Base-by-base conservation (phyloP, 2,888 invertebrate species). In the Meghimatium bilineatum region DNA sequence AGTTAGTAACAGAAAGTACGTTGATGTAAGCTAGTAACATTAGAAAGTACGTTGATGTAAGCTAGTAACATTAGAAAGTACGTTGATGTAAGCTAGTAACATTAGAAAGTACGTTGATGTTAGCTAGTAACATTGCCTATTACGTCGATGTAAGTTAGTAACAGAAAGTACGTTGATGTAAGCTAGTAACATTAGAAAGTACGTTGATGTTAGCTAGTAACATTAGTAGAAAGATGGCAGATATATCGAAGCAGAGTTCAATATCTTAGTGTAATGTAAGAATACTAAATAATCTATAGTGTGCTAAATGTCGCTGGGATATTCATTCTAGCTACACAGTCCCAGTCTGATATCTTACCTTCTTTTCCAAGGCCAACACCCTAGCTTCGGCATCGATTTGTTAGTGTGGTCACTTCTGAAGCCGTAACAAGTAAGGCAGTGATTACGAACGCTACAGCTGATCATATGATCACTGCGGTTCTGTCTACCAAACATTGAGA, bases 321-420 rank as follows among this genome's bases (percentile, higher is more conserved):
- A 67, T 67, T 67, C 12, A 67, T 6, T 10, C 32, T 67, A 8
- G 29, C 12, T 8, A 10, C 67, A n/a, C 66, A 26, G 2, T 32
- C 10, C 17, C n/a, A n/a, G n/a, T n/a, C n/a, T 12, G 3, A 36
- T 34, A 20, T 44, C 72, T 72, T 72, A 72, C 72, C 72, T 38
- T 72, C n/a, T 72, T 10, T 44, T 72, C 38, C 72, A 72, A 29
- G 72, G 72, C 72, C 72, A 72, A 12, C 72, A 72, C 1, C 72
- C 72, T 14, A 72, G 14, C 17, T 44, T 72, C 12, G 72, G 44
- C 69, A 72, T 72, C 0, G 38, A n/a, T 72, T 44, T 72, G 44
- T n/a, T 44, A 2, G 10, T 12, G 10, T 26, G 38, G 72, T 72
- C 72, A 17, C n/a, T 44, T 34, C 72, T 72, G n/a, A 72, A 44